phyloP scores from a whole-genome alignment of 2,113 vertebrate genomes.

The Oophaga pumilio region DNA sequence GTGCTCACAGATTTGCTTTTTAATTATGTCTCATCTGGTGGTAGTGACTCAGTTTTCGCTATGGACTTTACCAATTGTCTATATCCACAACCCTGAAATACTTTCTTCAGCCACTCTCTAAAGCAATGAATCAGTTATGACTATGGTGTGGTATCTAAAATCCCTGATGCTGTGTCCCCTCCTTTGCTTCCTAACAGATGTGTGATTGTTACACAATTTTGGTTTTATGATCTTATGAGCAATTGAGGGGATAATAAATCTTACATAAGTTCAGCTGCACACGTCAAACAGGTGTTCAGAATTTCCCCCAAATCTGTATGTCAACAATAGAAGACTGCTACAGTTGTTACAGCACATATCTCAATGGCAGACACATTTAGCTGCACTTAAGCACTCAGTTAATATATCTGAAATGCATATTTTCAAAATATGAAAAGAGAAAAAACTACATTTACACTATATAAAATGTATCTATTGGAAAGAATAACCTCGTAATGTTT shows the following conservation, averaged over 20 bases:
- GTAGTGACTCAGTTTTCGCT: constrained; percentile 17
- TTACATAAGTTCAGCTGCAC: constrained; percentile 58
- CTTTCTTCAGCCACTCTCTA: constrained; percentile 29
- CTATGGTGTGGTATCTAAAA: constrained; percentile 41
- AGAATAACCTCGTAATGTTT: not conserved
- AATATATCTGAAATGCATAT: not conserved
- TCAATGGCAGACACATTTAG: constrained; percentile 21
- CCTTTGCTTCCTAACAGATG: constrained; percentile 55
- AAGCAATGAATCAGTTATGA: constrained; percentile 48
- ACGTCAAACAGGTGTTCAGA: constrained; percentile 58
- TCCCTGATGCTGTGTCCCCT: constrained; percentile 54
- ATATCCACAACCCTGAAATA: constrained; percentile 37
- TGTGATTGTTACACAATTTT: constrained; percentile 58
- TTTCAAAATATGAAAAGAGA: not conserved
- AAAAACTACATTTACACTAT: not conserved
- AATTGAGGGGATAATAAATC: constrained; percentile 59
- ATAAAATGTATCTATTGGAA: not conserved
- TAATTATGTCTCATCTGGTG: not conserved
- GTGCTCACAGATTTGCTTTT: not conserved
- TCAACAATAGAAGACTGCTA: constrained; percentile 48
- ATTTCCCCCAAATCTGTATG: constrained; percentile 49
- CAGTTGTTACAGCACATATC: constrained; percentile 23
- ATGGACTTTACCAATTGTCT: constrained; percentile 17
- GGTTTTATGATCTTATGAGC: constrained; percentile 58
- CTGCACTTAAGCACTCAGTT: not conserved